Base-by-base conservation (phyloP, 2,797 vertebrate genomes). In the Pseudochromis fuscus region DNA sequence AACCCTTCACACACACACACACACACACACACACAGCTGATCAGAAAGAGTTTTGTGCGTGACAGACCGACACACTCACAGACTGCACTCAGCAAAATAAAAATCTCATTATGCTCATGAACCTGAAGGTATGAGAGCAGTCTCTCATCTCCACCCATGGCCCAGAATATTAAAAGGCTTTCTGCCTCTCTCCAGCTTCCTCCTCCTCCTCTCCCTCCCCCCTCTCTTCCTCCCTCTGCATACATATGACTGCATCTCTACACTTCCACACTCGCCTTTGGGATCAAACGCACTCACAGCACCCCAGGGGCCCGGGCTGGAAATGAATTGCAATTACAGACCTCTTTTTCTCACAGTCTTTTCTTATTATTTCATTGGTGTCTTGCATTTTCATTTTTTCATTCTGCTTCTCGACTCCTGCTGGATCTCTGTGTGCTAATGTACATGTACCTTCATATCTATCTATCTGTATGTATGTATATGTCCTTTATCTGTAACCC, bases 241-340 rank as follows among this genome's bases (percentile, higher is more conserved):
- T 87, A 84, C 72, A 83, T 86, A 77, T 81, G 87, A 88, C 87
- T 85, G 83, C 84, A 83, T 88, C 81, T 82, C 79, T 88, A 70
- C 65, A 63, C 84, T 84, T 84, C 74, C 78, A 75, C 79, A 67
- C 83, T 88, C 40, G 85, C 87, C 86, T 81, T 75, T 84, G 82
- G 89, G 91, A 94, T 93, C 89, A 91, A 89, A 92, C 78, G 45
- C 82, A 58, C 81, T 79, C 75, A 60, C 31, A 60, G 80, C 60
- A 76, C 90, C 89, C 86, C 79, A 67, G 79, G 88, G 88, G 77
- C 72, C 82, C 52, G 25, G 50, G 82, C 83, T 87, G 85, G 86
- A 96, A 96, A 95, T 96, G 95, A 96, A 96, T 96, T 95, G 93
- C 94, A 94, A 94, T 82, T 89, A 96, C 95, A 95, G 93, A 86